phyloP scores from a whole-genome alignment of 2,888 invertebrate genomes.

The Synanthedon andrenaeformis region DNA sequence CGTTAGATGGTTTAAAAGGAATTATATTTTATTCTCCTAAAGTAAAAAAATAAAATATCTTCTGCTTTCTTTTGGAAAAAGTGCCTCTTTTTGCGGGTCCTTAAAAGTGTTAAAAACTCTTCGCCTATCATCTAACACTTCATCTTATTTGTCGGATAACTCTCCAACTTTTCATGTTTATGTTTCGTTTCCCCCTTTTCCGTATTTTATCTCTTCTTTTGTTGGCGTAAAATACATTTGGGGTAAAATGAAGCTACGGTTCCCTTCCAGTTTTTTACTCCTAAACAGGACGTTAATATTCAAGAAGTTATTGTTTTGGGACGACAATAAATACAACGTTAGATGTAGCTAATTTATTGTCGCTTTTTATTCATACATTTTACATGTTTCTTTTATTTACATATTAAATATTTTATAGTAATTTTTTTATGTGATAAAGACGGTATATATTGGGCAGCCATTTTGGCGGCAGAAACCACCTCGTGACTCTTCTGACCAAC shows the following conservation, averaged over 20 bases:
- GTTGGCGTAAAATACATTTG: background rate
- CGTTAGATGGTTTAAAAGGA: too few relatives aligned
- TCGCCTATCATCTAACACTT: background rate
- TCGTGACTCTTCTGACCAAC: too few relatives aligned
- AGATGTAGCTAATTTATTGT: too few relatives aligned
- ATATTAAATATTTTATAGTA: too few relatives aligned
- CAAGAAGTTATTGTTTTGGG: background rate
- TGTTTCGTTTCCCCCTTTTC: background rate
- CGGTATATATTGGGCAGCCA: too few relatives aligned
- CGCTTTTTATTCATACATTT: too few relatives aligned
- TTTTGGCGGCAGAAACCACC: too few relatives aligned
- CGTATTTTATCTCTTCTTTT: background rate
- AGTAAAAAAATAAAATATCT: too few relatives aligned
- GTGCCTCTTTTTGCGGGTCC: background rate
- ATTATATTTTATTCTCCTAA: too few relatives aligned
- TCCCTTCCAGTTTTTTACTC: background rate
- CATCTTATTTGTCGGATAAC: slow-evolving; percentile 5
- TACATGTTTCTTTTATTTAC: too few relatives aligned
- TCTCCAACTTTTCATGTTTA: slow-evolving; percentile 6
- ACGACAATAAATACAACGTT: background rate
- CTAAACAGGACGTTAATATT: background rate
- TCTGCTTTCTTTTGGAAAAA: too few relatives aligned
- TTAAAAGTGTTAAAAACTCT: background rate
- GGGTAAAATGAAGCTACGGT: background rate
- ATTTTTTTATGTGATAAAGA: too few relatives aligned